Base-by-base conservation (phyloP, 2,797 vertebrate genomes). In the Euthynnus affinis region DNA sequence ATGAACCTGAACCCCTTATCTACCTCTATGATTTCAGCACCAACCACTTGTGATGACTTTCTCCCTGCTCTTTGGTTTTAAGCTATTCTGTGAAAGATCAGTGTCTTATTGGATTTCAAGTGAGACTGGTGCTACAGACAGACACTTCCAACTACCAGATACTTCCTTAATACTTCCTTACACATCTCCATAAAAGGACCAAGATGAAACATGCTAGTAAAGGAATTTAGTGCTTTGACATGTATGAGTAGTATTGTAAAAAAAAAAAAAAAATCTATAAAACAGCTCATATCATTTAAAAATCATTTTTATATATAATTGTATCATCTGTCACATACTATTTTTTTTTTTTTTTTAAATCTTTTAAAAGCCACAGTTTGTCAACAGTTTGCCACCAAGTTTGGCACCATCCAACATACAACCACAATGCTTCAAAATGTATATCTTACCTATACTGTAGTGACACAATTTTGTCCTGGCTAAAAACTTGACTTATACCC, bases 31-130 rank as follows among this genome's bases (percentile, higher is more conserved):
- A 49, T 55, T 80, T 69, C 13, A 53, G 27, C n/a, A 34, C 22
- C 58, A 40, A 71, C 44, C 64, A 70, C 18, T 49, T 22, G 14
- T 42, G 58, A 64, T 23, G 48, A 22, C 42, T 61, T 57, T 66
- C 15, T 20, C 51, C 22, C 18, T 32, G 23, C 29, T 71, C 10
- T 44, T 8, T 5, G 0, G 44, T 60, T 60, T 69, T 22, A 65
- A 74, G 22, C 5, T 76, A 34, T 51, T 67, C 40, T 65, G 13
- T 58, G 6, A 25, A 22, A 59, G 9, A 48, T 66, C 18, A 44
- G 22, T 55, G 49, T 42, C 1, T 64, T 46, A 25, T 34, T 57
- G 13, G 42, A 52, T 18, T 40, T 58, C 13, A 6, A 66, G 4
- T 42, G 32, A 44, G 57, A 74, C 67, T 12, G 25, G 6, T 37